Percentiles rank a stretch among this genome's conserved stretches.
Evolutionary conservation across 2,888 invertebrate species (phyloP).

Genomic region (Trichacis sp.): DNA sequence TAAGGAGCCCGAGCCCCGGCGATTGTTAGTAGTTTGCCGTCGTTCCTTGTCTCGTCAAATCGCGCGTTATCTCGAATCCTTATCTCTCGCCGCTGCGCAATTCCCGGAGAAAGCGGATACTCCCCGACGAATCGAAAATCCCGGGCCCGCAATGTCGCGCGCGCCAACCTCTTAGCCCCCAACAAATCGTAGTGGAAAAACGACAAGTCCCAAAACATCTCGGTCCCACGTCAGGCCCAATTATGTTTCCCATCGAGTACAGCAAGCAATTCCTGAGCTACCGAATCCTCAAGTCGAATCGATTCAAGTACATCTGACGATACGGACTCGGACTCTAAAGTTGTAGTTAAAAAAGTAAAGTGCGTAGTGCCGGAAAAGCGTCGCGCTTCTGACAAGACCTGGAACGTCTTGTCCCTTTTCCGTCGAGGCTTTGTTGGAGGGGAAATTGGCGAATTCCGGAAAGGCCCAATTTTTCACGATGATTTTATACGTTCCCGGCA

Average conservation of each 20-base stretch:
- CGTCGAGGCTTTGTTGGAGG: too few species aligned
- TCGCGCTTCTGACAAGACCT: constrained; percentile 58
- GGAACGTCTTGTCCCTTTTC: constrained; percentile 63
- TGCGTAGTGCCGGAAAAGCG: constrained; percentile 44
- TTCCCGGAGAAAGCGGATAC: constrained; percentile 24
- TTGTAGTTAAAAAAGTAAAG: constrained; percentile 35
- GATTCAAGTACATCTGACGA: constrained; percentile 69
- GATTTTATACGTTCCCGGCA: constrained; percentile 68
- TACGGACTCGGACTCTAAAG: constrained; percentile 66
- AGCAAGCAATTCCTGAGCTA: constrained; percentile 69
- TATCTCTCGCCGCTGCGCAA: too few species aligned
- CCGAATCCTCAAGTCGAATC: constrained; percentile 68
- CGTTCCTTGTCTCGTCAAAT: neutral
- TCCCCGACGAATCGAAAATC: constrained; percentile 61
- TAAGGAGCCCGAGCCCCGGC: too few species aligned
- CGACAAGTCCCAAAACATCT: constrained; percentile 1
- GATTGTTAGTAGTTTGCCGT: neutral
- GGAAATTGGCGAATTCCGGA: neutral
- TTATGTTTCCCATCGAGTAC: constrained; percentile 69
- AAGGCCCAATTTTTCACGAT: constrained; percentile 46
- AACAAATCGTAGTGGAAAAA: constrained; percentile 36
- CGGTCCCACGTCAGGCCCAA: constrained; percentile 50
- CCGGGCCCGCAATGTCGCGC: constrained; percentile 45
- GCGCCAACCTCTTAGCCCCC: constrained; percentile 44
- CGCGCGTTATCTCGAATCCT: too few species aligned